These are phyloP conservation scores for Acromyrmex echinatior DNA, from an alignment of 1,140 invertebrate species.

Conservation along the genomic window DNA sequence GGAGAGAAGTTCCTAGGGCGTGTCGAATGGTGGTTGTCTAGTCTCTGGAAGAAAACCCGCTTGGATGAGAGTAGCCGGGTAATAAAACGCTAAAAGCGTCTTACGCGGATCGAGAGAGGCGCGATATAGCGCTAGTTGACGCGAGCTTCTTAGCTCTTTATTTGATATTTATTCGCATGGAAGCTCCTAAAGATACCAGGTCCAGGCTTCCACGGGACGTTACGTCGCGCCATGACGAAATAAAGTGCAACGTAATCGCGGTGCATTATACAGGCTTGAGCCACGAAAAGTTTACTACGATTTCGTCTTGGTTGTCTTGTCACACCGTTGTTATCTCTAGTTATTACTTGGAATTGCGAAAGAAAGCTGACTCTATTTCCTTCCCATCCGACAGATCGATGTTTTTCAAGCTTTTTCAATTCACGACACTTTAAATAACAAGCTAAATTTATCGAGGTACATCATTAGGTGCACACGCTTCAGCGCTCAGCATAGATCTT, in stretches of 20 bases:
- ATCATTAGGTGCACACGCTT: no score
- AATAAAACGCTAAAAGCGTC: constrained; percentile 84
- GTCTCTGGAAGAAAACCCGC: constrained; percentile 69
- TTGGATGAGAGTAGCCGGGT: constrained; percentile 75
- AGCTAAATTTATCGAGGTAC: no score
- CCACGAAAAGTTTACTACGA: constrained; percentile 28
- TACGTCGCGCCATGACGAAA: constrained; percentile 34
- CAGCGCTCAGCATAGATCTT: no score
- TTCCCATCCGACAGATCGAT: no score
- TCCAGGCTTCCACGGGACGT: background rate
- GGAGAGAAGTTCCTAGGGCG: constrained; percentile 47
- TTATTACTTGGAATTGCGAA: constrained; percentile 1
- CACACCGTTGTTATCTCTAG: constrained; percentile 33
- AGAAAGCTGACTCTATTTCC: background rate
- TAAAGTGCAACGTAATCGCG: constrained; percentile 51
- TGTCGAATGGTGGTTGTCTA: constrained; percentile 67
- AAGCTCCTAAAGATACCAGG: constrained; percentile 47
- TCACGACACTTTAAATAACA: no score
- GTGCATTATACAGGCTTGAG: constrained; percentile 43
- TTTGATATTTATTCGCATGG: constrained; percentile 68
- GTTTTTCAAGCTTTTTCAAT: no score
- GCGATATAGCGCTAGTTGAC: constrained; percentile 63
- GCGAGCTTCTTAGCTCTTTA: constrained; percentile 64
- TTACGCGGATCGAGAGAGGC: constrained; percentile 72
- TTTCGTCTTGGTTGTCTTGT: constrained; percentile 25